These are phyloP conservation scores for Panagrolaimus sp. DNA, from an alignment of 1,140 invertebrate genomes.

Conservation along the genomic window DNA sequence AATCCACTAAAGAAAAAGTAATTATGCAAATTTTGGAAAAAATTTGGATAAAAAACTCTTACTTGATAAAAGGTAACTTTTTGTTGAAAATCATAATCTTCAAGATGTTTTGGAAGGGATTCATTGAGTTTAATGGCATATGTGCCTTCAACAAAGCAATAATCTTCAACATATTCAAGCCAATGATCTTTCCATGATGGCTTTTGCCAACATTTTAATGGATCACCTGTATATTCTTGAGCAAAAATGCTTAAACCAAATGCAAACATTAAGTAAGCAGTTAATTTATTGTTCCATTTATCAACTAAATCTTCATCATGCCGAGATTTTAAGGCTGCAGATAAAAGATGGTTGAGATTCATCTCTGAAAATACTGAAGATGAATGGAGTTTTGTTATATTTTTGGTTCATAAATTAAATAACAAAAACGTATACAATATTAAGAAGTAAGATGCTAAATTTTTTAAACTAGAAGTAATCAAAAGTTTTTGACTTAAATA, in stretches of 20 bases:
- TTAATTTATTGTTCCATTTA: slow-evolving; percentile 1
- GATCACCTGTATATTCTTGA: neutral
- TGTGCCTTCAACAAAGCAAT: slow-evolving; percentile 11
- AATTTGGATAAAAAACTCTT: neutral
- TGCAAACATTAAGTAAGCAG: slow-evolving; percentile 1
- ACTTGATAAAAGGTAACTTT: slow-evolving; percentile 8
- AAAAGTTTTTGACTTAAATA: too few relatives aligned
- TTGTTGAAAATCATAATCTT: neutral
- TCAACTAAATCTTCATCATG: slow-evolving; percentile 2
- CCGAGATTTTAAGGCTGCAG: neutral
- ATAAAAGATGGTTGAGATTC: neutral
- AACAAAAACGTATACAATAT: too few relatives aligned
- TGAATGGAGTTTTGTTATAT: too few relatives aligned
- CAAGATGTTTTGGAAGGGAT: neutral
- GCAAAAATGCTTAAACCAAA: neutral
- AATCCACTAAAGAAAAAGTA: slow-evolving; percentile 17
- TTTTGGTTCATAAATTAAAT: neutral
- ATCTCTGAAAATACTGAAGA: neutral
- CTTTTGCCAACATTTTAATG: slow-evolving; percentile 3
- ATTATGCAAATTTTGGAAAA: neutral
- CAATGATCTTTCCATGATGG: neutral
- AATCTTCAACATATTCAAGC: neutral
- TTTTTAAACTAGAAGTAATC: too few relatives aligned
- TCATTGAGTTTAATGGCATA: neutral
- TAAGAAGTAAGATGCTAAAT: too few relatives aligned